phyloP scores from a whole-genome alignment of 1,140 invertebrate species.

The Leptinotarsa undecemlineata region DNA sequence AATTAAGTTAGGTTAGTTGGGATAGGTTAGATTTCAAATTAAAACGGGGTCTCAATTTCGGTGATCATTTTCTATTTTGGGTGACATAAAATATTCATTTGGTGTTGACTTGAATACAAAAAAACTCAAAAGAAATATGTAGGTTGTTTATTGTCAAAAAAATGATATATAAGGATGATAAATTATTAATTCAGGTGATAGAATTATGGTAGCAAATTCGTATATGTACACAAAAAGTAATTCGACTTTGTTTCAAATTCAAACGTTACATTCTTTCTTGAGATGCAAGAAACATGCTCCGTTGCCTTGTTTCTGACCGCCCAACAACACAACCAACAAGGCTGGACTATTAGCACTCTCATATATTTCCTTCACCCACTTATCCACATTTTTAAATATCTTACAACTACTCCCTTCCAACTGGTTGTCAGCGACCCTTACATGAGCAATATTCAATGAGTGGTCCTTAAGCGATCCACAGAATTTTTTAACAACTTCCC shows the following conservation, averaged over 20 bases:
- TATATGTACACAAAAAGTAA: background rate
- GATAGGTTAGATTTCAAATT: too few relatives aligned
- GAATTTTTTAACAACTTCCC: conserved; percentile 37
- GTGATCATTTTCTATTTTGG: too few relatives aligned
- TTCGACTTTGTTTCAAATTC: background rate
- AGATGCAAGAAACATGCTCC: conserved; percentile 60
- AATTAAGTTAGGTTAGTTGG: too few relatives aligned
- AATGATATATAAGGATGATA: background rate
- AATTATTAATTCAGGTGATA: background rate
- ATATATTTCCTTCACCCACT: conserved; percentile 67
- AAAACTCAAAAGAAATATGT: background rate
- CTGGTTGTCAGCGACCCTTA: conserved; percentile 66
- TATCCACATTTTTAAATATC: conserved; percentile 61
- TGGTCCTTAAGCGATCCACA: conserved; percentile 40
- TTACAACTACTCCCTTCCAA: conserved; percentile 57
- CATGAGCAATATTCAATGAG: conserved; percentile 56
- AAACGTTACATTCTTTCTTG: conserved; percentile 47
- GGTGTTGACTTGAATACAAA: too few relatives aligned
- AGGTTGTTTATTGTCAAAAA: conserved; percentile 1
- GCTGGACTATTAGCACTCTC: conserved; percentile 59
- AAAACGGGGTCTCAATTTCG: too few relatives aligned
- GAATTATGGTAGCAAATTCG: background rate
- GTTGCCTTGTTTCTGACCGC: conserved; percentile 58
- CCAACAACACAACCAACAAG: conserved; percentile 63
- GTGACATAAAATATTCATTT: too few relatives aligned